phyloP scores from a whole-genome alignment of 2,888 invertebrate genomes.

The Patella ulyssiponensis region DNA sequence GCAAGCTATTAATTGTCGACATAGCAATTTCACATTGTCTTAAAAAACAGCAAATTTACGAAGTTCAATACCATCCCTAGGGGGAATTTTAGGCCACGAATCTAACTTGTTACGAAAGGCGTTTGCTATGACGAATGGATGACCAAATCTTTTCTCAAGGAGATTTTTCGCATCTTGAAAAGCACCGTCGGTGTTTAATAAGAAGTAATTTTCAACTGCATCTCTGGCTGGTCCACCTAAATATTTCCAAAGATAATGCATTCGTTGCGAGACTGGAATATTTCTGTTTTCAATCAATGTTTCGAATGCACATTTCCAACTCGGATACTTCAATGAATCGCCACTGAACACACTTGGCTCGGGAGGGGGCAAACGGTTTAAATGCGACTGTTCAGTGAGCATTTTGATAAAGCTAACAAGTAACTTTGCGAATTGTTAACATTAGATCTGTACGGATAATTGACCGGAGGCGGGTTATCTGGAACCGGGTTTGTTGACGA shows the following conservation, averaged over 20 bases:
- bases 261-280: not conserved
- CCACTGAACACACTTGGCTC: not conserved
- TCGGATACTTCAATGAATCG: not conserved
- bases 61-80: constrained; percentile 20
- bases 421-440: too few species aligned
- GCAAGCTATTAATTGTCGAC: not conserved
- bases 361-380: not conserved
- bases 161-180: not conserved
- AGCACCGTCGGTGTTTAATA: not conserved
- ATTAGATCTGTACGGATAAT: too few species aligned
- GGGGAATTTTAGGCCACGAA: constrained; percentile 19
- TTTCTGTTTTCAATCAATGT: not conserved
- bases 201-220: not conserved
- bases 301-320: not conserved
- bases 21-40: constrained; percentile 27
- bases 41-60: not conserved
- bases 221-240: not conserved
- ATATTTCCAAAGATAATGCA: not conserved
- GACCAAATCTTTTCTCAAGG: constrained; percentile 17
- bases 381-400: not conserved
- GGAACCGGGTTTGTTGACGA: too few species aligned
- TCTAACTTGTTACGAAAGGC: constrained; percentile 23
- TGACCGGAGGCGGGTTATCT: too few species aligned
- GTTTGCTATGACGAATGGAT: constrained; percentile 18
- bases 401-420: too few species aligned